Evolutionary conservation across 1,140 invertebrate genomes (phyloP).

Genomic region (Dendroctonus valens): DNA sequence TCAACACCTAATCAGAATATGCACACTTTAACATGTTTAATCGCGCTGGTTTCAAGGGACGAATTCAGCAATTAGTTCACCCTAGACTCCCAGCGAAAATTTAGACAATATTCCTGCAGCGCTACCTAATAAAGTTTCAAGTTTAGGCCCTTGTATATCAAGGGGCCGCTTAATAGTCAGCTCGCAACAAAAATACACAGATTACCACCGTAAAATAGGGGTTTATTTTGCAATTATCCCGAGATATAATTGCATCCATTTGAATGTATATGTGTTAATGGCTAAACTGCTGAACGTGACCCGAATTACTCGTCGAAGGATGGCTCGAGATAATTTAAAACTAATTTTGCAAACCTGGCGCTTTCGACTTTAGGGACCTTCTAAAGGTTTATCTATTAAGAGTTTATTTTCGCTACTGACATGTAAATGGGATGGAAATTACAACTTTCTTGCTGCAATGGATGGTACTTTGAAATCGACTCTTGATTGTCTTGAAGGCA

Average conservation of each 20-base stretch:
- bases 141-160: no score
- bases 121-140: no score
- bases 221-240: conserved; percentile 20
- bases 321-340: conserved; percentile 19
- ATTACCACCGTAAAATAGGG: conserved; percentile 1
- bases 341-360: conserved; percentile 12
- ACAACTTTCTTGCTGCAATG: no score
- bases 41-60: no score
- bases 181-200: neutral
- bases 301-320: conserved; percentile 15
- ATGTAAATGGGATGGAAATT: neutral
- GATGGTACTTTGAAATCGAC: no score
- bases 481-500: no score
- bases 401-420: conserved; percentile 1
- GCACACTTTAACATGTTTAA: no score
- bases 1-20: no score
- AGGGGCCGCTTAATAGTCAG: no score
- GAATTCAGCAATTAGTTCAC: no score
- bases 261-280: conserved; percentile 15
- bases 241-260: conserved; percentile 16
- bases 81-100: no score
- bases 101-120: no score
- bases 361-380: conserved; percentile 1
- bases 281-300: conserved; percentile 14
- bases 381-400: conserved; percentile 1